Percentiles rank a stretch among this genome's conserved stretches.
Evolutionary conservation across 2,113 vertebrate genomes (phyloP).

Genomic region (Pterocles orientalis): DNA sequence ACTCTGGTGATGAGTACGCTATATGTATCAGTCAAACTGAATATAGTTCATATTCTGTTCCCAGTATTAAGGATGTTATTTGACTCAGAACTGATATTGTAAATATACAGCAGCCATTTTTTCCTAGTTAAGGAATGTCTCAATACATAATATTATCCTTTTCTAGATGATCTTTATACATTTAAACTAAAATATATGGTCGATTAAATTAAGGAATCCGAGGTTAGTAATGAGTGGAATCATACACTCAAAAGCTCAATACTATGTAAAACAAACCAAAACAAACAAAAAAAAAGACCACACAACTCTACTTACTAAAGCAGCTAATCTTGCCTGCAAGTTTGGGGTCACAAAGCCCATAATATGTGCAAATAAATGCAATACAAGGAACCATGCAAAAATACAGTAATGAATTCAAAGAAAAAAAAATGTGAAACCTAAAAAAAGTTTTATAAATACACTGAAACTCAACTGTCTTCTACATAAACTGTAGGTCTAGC

Average conservation of each 20-base stretch:
- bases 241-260: constrained; percentile 91
- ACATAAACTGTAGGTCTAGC: constrained; percentile 89
- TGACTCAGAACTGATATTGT: constrained; percentile 84
- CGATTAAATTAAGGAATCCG: constrained; percentile 90
- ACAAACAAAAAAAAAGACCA: constrained; percentile 79
- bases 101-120: constrained; percentile 95
- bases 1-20: constrained; percentile 70
- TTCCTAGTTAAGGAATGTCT: constrained; percentile 98
- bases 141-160: constrained; percentile 87
- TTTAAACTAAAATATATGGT: constrained; percentile 93
- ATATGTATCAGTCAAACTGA: constrained; percentile 80
- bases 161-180: constrained; percentile 93
- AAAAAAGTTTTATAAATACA: constrained; percentile 97
- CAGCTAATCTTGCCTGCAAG: constrained; percentile 96
- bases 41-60: constrained; percentile 80
- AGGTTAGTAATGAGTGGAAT: constrained; percentile 91
- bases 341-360: constrained; percentile 89
- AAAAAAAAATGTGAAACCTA: constrained; percentile 88
- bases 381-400: constrained; percentile 98
- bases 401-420: constrained; percentile 87
- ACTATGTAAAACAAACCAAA: constrained; percentile 81
- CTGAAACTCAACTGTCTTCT: constrained; percentile 90
- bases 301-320: constrained; percentile 92
- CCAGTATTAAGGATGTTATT: constrained; percentile 83
- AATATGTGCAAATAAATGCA: constrained; percentile 99